Evolutionary conservation across 2,113 vertebrate species (phyloP).

Genomic region (Phoenicopterus ruber): DNA sequence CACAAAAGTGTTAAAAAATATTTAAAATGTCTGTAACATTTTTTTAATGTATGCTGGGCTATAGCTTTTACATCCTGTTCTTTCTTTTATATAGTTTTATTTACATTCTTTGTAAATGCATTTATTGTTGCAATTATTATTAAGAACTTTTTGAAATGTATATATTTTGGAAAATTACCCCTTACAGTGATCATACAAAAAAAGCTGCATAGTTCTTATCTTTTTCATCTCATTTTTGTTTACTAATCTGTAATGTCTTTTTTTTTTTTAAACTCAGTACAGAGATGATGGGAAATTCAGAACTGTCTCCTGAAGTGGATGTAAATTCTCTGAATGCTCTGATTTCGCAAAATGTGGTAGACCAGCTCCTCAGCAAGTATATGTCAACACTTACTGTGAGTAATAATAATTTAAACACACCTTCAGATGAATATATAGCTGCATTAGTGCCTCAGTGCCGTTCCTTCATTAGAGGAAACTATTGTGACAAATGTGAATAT

Average conservation of each 20-base stretch:
- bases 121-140: not conserved
- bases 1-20: not conserved
- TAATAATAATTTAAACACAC: not conserved
- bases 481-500: not conserved
- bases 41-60: not conserved
- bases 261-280: constrained; percentile 56
- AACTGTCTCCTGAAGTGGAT: constrained; percentile 87
- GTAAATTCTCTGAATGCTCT: constrained; percentile 80
- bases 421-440: not conserved
- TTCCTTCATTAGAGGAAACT: not conserved
- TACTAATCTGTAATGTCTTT: not conserved
- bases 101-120: not conserved
- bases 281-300: constrained; percentile 95
- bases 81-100: not conserved
- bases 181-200: not conserved
- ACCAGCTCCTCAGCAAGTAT: constrained; percentile 89
- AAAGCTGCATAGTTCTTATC: not conserved
- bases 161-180: not conserved
- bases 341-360: constrained; percentile 82
- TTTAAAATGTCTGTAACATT: not conserved
- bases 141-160: not conserved
- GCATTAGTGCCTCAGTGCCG: not conserved
- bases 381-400: constrained; percentile 93
- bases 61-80: not conserved
- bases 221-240: not conserved